Conservation (phyloP, 2,797 vertebrate genomes). For the Potorous gilbertii region DNA sequence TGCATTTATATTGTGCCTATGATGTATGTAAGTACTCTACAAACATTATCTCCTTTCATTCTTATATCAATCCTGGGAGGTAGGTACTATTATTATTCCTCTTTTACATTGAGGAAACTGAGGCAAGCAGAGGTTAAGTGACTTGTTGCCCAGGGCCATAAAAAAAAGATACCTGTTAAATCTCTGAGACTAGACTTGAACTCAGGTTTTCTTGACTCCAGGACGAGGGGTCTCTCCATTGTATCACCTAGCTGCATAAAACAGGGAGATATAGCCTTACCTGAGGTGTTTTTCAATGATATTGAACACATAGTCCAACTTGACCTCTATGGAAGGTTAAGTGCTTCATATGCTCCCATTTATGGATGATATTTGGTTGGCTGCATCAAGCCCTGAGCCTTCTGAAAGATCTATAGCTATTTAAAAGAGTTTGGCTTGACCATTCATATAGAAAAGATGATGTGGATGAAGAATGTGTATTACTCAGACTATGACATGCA, state of each 20-base stretch:
- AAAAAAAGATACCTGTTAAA: not conserved
- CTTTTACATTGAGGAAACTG: not conserved
- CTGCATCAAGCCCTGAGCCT: not conserved
- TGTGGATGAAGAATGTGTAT: not conserved
- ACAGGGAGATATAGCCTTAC: not conserved
- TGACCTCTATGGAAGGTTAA: not conserved
- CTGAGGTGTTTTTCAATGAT: not conserved
- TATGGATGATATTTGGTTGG: not conserved
- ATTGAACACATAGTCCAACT: not conserved
- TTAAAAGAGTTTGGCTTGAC: not conserved
- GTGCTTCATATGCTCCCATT: not conserved
- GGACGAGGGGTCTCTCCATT: not conserved
- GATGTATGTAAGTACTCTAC: not conserved
- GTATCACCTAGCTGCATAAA: too few relatives aligned
- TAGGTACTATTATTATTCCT: not conserved
- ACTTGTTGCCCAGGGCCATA: not conserved
- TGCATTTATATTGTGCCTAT: not conserved
- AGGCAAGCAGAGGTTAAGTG: not conserved
- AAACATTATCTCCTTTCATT: not conserved
- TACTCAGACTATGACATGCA: not conserved
- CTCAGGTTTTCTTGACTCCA: not conserved
- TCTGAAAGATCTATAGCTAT: not conserved
- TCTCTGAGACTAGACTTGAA: not conserved
- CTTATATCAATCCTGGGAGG: not conserved
- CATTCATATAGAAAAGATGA: not conserved